These are phyloP conservation scores for Drosophila subsilvestris DNA, from an alignment of 2,888 invertebrate genomes.

Conservation along the genomic window DNA sequence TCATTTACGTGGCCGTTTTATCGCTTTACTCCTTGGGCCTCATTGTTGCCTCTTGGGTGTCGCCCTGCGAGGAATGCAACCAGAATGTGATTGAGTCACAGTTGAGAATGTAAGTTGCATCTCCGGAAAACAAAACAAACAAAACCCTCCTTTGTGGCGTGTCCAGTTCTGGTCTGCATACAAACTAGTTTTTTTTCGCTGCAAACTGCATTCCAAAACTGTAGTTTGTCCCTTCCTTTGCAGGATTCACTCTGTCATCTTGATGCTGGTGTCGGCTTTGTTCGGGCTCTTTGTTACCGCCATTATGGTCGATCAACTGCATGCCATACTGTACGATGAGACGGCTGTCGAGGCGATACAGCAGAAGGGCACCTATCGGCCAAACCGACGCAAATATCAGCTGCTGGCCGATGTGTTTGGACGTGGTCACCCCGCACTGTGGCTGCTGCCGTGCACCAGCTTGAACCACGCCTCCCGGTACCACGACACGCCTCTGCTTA, in stretches of 20 bases:
- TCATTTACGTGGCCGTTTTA: constrained; percentile 90
- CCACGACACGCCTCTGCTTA: constrained; percentile 83
- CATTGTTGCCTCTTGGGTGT: constrained; percentile 89
- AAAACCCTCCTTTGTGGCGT: background rate
- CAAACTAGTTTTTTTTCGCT: constrained; percentile 6
- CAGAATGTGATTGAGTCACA: constrained; percentile 88
- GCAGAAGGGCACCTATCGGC: constrained; percentile 87
- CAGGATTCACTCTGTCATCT: constrained; percentile 92
- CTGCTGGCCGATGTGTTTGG: constrained; percentile 92
- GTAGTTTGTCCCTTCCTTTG: constrained; percentile 6
- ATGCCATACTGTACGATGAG: constrained; percentile 93
- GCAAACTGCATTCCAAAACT: background rate
- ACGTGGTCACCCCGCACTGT: constrained; percentile 88
- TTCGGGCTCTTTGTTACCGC: constrained; percentile 95
- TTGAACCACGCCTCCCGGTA: constrained; percentile 83
- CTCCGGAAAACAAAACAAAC: background rate
- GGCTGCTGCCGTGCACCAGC: constrained; percentile 89
- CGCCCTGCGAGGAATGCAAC: constrained; percentile 88
- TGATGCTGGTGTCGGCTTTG: constrained; percentile 91
- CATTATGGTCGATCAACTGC: constrained; percentile 93
- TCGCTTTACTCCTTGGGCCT: constrained; percentile 88
- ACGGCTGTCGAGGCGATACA: constrained; percentile 92
- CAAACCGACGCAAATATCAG: constrained; percentile 87
- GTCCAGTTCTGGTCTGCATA: background rate
- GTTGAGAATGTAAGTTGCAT: constrained; percentile 88